A percentile compares a stretch with the other conserved stretches of the same genome.
These are phyloP conservation scores for Procavia capensis DNA, from an alignment of 2,113 vertebrate species.

Conservation along the genomic window DNA sequence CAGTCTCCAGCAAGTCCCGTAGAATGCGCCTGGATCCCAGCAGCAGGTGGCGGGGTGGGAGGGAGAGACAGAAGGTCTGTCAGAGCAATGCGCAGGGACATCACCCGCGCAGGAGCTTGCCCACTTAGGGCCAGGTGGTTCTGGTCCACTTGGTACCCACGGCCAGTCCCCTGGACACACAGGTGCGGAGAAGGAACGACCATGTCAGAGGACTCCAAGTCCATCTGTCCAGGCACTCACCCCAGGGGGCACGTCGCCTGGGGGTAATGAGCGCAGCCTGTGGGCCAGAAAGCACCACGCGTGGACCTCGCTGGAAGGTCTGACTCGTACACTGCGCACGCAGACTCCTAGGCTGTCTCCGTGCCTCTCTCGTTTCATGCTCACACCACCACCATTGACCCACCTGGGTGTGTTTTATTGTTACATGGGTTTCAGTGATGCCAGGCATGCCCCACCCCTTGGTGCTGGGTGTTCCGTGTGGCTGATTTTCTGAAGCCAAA, in stretches of 20 bases:
- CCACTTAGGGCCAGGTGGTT: not conserved
- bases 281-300: not conserved
- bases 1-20: constrained; percentile 96
- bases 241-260: too few relatives aligned
- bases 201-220: not conserved
- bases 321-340: not conserved
- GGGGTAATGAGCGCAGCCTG: not conserved
- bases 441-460: not conserved
- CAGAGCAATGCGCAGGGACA: not conserved
- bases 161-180: not conserved
- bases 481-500: not conserved
- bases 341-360: not conserved
- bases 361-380: not conserved
- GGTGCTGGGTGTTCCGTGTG: not conserved
- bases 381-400: constrained; percentile 1
- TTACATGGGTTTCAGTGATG: not conserved
- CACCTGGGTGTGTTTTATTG: not conserved
- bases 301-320: not conserved
- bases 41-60: not conserved
- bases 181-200: not conserved
- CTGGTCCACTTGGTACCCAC: not conserved
- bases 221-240: not conserved
- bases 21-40: constrained; percentile 91
- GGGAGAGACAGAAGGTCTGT: not conserved
- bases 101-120: not conserved